Conservation (phyloP, 2,797 vertebrate species). For the Pipistrellus kuhlii region DNA sequence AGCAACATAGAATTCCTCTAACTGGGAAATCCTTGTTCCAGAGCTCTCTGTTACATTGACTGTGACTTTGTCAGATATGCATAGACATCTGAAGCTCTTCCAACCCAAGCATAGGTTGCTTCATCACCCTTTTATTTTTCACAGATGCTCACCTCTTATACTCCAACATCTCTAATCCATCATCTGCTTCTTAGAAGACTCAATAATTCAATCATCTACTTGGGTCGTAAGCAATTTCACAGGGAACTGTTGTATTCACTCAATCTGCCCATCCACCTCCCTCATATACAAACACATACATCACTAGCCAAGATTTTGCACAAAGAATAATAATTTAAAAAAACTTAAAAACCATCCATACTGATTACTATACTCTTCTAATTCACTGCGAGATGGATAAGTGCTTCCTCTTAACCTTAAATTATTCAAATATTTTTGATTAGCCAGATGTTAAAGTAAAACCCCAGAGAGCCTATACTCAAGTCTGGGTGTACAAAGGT, state of each 20-base stretch:
- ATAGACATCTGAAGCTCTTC: background rate
- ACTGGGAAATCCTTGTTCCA: constrained; percentile 13
- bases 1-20: background rate
- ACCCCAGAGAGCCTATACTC: constrained; percentile 38
- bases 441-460: constrained; percentile 65
- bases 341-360: background rate
- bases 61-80: background rate
- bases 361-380: constrained; percentile 36
- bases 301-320: background rate
- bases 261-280: background rate
- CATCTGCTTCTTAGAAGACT: background rate
- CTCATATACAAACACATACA: background rate
- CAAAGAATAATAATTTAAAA: constrained; percentile 44
- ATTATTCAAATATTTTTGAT: constrained; percentile 60
- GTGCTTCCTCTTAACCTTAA: constrained; percentile 4
- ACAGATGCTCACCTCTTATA: constrained; percentile 11
- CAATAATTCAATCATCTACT: background rate
- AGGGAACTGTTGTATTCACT: constrained; percentile 23
- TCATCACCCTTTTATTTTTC: constrained; percentile 30
- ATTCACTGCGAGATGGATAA: constrained; percentile 10
- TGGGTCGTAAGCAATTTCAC: constrained; percentile 27
- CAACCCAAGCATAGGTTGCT: background rate
- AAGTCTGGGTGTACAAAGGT: background rate
- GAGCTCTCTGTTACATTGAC: constrained; percentile 12
- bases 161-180: constrained; percentile 1